These are phyloP conservation scores for Leptocoma aspasia DNA, from an alignment of 2,113 vertebrate species.

Conservation along the genomic window DNA sequence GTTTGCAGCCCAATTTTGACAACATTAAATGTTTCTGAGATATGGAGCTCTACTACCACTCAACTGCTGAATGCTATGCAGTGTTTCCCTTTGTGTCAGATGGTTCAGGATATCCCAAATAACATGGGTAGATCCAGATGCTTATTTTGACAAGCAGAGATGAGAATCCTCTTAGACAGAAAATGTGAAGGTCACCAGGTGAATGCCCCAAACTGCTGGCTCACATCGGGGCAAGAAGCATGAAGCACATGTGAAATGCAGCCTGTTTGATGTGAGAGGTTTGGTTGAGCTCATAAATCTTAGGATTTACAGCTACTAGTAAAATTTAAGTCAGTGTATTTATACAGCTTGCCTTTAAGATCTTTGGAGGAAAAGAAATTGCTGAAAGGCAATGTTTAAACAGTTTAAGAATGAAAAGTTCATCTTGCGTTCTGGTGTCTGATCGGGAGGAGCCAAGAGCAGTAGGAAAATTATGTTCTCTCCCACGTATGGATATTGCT, in stretches of 20 bases:
- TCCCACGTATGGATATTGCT: background rate
- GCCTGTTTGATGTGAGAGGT: background rate
- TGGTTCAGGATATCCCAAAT: background rate
- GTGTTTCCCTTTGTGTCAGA: background rate
- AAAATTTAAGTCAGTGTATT: background rate
- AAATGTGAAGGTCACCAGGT: background rate
- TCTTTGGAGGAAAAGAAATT: background rate
- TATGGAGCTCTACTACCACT: background rate
- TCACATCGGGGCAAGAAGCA: background rate
- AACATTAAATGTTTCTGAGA: background rate
- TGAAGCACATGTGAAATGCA: background rate
- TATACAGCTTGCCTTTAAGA: background rate
- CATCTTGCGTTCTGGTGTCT: background rate
- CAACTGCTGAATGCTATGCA: background rate
- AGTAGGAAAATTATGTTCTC: conserved; percentile 1
- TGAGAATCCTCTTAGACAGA: background rate
- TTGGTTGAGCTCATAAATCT: background rate
- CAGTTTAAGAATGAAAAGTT: background rate
- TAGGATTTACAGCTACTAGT: background rate
- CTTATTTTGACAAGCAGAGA: background rate
- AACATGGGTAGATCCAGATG: background rate
- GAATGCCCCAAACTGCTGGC: background rate
- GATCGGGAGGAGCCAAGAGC: background rate
- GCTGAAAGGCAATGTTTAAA: background rate
- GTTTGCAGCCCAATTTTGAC: background rate